Evolutionary conservation across 2,113 vertebrate species (phyloP), one percentile per base, ranked within the genome.

Genomic region (Prinia subflava): DNA sequence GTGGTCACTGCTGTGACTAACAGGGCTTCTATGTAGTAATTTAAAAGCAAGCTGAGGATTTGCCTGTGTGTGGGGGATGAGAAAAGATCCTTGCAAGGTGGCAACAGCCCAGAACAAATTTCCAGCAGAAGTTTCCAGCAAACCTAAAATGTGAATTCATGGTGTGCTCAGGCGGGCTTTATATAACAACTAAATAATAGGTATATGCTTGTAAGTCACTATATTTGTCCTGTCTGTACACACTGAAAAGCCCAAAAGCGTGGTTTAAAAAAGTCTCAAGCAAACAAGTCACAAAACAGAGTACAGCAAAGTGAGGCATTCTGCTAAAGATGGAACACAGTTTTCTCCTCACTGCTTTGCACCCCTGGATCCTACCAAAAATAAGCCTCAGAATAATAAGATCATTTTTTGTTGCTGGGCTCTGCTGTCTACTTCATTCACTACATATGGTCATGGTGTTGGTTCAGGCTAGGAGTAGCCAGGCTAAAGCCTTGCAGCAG

Each of bases 161-260:
- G 67, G 28, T 81, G 64, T 74, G 62, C 81, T 91, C 81, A 95
- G 94, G 85, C 88, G 74, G 82, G 25, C 94, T 83, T 92, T 97
- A 97, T 96, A 94, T 94, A 95, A 95, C 96, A 96, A 85, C 94
- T 95, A 97, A 98, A 96, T 97, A 95, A 94, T 91, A 97, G 95
- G 92, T 65, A 10, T 95, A 77, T 37, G 28, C 55, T 91, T 83
- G 70, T 65, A 71, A 95, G 92, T 94, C 74, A 76, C 88, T 93
- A 60, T 95, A 92, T 93, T 98, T 67, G 25, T 95, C 80, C 79
- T 56, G 83, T 95, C 94, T 97, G 63, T 55, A 65, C 70, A 84
- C 79, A 39, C 19, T 90, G 69, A 89, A 83, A 94, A 87, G 83
- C 70, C 75, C 78, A 62, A 55, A 88, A 77, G 27, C 30, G 41